Percentiles rank a stretch among this genome's conserved stretches.
phyloP scores from a whole-genome alignment of 1,140 invertebrate species.

The Lysiphlebus fabarum region DNA sequence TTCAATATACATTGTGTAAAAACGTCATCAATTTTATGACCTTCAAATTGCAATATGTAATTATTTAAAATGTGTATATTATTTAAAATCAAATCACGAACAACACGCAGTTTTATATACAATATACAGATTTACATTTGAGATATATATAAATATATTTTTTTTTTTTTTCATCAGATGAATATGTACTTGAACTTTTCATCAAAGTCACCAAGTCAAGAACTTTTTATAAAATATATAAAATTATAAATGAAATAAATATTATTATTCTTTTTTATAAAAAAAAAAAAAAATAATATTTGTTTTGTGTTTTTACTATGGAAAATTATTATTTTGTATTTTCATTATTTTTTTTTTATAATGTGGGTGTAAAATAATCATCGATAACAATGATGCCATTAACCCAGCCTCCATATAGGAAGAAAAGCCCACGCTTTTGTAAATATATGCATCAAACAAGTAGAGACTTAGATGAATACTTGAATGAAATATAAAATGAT shows the following conservation, averaged over 20 bases:
- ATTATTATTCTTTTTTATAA: no score
- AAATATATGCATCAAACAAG: conserved; percentile 9
- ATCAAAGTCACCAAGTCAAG: no score
- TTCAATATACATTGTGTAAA: neutral
- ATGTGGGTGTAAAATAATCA: conserved; percentile 4
- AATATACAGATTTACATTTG: no score
- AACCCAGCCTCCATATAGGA: neutral
- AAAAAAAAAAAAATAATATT: no score
- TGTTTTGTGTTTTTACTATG: no score
- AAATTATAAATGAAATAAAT: no score
- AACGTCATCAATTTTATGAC: neutral
- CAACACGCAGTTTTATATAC: neutral
- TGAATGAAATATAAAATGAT: neutral
- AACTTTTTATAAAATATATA: no score
- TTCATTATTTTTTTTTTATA: neutral
- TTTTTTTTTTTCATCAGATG: neutral
- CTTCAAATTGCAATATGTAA: conserved; percentile 4
- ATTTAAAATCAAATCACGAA: conserved; percentile 10
- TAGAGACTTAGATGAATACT: neutral
- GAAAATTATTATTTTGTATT: no score
- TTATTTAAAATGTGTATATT: neutral
- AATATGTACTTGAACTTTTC: neutral
- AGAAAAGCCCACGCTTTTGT: conserved; percentile 1
- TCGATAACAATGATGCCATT: conserved; percentile 17
- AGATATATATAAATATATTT: no score